A percentile compares a stretch with the other conserved stretches of the same genome.
Evolutionary conservation across 2,888 invertebrate species (phyloP).

Genomic region (Rhagonycha lutea): DNA sequence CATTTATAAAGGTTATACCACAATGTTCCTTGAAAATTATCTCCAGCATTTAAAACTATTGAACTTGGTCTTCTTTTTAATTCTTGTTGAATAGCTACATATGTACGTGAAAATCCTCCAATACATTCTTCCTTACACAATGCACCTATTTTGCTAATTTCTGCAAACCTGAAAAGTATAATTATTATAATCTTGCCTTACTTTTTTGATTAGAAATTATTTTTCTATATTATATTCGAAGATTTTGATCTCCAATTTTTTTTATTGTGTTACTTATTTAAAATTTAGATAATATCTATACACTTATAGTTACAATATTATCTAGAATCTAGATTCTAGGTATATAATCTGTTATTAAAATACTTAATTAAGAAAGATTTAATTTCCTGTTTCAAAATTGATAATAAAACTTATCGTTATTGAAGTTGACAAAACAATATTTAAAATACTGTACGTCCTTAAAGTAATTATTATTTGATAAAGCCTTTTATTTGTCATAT

Average conservation of each 20-base stretch:
- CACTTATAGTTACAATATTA: too few relatives aligned
- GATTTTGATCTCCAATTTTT: too few relatives aligned
- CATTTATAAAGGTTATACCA: slow-evolving; percentile 79
- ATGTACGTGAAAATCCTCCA: slow-evolving; percentile 72
- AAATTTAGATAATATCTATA: too few relatives aligned
- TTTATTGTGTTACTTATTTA: too few relatives aligned
- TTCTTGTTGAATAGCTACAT: slow-evolving; percentile 59
- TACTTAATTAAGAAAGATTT: not conserved
- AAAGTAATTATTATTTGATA: too few relatives aligned
- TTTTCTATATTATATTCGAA: too few relatives aligned
- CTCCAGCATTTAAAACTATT: slow-evolving; percentile 79
- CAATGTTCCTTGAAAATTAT: slow-evolving; percentile 84
- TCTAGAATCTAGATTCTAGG: too few relatives aligned
- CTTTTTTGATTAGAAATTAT: too few relatives aligned
- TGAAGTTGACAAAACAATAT: not conserved
- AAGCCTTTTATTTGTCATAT: too few relatives aligned
- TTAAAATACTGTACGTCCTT: not conserved
- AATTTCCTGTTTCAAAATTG: not conserved
- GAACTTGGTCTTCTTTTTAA: slow-evolving; percentile 58
- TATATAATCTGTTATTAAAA: not conserved
- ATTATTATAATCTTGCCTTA: too few relatives aligned
- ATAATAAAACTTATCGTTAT: not conserved
- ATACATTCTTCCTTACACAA: slow-evolving; percentile 65
- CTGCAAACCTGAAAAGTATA: slow-evolving; percentile 56
- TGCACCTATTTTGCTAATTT: slow-evolving; percentile 62